These are phyloP conservation scores for Endomychus coccineus DNA, from an alignment of 2,888 invertebrate genomes.

Conservation along the genomic window DNA sequence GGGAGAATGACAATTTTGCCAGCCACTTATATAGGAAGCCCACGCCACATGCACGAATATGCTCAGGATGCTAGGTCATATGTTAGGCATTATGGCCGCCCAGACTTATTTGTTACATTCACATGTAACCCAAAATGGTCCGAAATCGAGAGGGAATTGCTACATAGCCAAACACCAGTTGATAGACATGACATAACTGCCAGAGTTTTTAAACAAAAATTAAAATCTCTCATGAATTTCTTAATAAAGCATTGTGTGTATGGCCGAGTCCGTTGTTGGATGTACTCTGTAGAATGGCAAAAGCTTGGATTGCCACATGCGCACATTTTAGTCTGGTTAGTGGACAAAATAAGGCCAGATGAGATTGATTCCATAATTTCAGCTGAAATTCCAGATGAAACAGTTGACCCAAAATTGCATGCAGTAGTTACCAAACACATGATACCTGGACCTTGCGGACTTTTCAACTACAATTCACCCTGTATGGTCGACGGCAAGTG, in stretches of 20 bases:
- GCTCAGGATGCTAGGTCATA: conserved; percentile 33
- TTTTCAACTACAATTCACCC: too few relatives aligned
- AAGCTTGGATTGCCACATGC: conserved; percentile 29
- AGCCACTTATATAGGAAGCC: conserved; percentile 28
- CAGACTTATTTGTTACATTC: conserved; percentile 32
- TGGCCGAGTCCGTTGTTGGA: conserved; percentile 26
- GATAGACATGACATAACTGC: conserved; percentile 12
- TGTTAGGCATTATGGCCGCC: conserved; percentile 33
- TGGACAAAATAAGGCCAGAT: conserved; percentile 28
- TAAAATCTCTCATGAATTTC: conserved; percentile 19
- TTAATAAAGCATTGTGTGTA: conserved; percentile 23
- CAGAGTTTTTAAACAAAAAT: conserved; percentile 14
- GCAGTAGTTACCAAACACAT: conserved; percentile 26
- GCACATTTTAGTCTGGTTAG: conserved; percentile 33
- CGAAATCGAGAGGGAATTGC: conserved; percentile 16
- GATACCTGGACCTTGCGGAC: too few relatives aligned
- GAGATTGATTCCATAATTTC: conserved; percentile 28
- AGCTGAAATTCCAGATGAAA: conserved; percentile 32
- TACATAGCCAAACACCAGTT: conserved; percentile 12
- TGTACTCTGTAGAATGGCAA: conserved; percentile 33
- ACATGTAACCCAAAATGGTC: conserved; percentile 28
- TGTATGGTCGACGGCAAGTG: too few relatives aligned
- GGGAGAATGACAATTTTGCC: conserved; percentile 28
- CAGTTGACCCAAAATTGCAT: conserved; percentile 21
- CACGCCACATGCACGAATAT: conserved; percentile 32